These are phyloP conservation scores for Drosophila azteca DNA, from an alignment of 1,140 invertebrate genomes.

Conservation along the genomic window DNA sequence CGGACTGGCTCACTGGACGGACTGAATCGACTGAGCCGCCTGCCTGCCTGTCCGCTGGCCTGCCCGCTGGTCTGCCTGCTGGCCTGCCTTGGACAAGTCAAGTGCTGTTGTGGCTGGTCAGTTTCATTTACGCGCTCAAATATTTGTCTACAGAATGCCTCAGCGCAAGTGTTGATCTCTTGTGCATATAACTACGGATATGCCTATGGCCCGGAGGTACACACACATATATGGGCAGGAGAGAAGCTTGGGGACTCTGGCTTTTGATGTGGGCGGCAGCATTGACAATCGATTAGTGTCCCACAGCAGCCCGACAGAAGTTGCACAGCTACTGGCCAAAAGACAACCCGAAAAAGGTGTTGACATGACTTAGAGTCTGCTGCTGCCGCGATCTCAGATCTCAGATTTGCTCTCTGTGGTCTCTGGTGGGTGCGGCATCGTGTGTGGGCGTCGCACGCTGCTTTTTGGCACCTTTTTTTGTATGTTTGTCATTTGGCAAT, in stretches of 20 bases:
- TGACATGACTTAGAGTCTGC: slow-evolving; percentile 52
- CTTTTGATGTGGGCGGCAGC: slow-evolving; percentile 80
- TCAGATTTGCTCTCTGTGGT: slow-evolving; percentile 13
- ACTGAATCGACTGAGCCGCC: slow-evolving; percentile 1
- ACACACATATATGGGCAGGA: background rate
- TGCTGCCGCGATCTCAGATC: slow-evolving; percentile 1
- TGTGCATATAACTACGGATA: slow-evolving; percentile 52
- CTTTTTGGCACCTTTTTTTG: slow-evolving; percentile 62
- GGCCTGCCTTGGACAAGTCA: slow-evolving; percentile 53
- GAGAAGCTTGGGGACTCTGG: slow-evolving; percentile 20
- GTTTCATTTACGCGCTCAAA: slow-evolving; percentile 80
- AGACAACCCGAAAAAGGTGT: slow-evolving; percentile 60
- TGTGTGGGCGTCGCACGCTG: slow-evolving; percentile 61
- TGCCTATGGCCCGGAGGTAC: background rate
- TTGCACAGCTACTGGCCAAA: slow-evolving; percentile 33
- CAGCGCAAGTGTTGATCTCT: slow-evolving; percentile 78
- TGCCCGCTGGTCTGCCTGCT: slow-evolving; percentile 4
- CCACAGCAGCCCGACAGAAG: slow-evolving; percentile 20
- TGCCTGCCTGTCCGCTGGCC: slow-evolving; percentile 1
- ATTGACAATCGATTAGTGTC: slow-evolving; percentile 76
- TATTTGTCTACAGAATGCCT: slow-evolving; percentile 79
- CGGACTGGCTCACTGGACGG: slow-evolving; percentile 4
- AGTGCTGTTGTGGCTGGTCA: slow-evolving; percentile 78
- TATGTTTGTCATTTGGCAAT: slow-evolving; percentile 66
- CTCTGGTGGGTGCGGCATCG: slow-evolving; percentile 36